Evolutionary conservation across 2,888 invertebrate genomes (phyloP).

Genomic region (Chaetoderma sp.): DNA sequence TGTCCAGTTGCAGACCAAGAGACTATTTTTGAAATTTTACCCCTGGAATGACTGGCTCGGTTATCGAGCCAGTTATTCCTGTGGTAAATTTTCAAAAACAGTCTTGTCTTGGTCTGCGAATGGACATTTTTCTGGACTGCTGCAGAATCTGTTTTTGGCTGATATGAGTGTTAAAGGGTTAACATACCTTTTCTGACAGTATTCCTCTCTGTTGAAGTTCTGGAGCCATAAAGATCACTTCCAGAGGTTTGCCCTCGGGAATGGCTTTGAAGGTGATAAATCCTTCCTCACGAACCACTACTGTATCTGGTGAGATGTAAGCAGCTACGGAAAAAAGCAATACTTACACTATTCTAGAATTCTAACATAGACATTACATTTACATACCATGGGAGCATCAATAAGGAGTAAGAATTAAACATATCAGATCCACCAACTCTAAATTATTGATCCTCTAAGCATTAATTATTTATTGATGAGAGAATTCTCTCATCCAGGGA

Average conservation of each 20-base stretch:
- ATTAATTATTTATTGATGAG: not conserved
- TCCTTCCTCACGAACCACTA: conserved; percentile 56
- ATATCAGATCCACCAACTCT: no score
- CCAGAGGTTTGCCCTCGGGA: conserved; percentile 59
- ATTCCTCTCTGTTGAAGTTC: conserved; percentile 60
- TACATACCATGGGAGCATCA: not conserved
- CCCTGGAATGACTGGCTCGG: no score
- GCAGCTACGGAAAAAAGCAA: conserved; percentile 52
- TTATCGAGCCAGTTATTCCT: no score
- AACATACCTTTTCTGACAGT: conserved; percentile 59
- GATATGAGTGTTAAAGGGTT: no score
- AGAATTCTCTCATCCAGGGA: no score
- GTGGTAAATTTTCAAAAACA: no score
- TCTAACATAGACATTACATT: not conserved
- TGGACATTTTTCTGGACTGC: no score
- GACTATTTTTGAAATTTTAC: no score
- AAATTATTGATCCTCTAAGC: no score
- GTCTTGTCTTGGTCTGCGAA: no score
- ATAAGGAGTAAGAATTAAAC: not conserved
- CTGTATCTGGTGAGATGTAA: conserved; percentile 61
- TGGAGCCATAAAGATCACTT: conserved; percentile 62
- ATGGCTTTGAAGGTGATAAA: conserved; percentile 54
- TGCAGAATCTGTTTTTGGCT: no score
- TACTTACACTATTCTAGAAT: not conserved
- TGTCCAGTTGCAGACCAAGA: no score